Evolutionary conservation across 2,797 vertebrate species (phyloP), one percentile per base, ranked within the genome.

Genomic region (Melanogrammus aeglefinus): DNA sequence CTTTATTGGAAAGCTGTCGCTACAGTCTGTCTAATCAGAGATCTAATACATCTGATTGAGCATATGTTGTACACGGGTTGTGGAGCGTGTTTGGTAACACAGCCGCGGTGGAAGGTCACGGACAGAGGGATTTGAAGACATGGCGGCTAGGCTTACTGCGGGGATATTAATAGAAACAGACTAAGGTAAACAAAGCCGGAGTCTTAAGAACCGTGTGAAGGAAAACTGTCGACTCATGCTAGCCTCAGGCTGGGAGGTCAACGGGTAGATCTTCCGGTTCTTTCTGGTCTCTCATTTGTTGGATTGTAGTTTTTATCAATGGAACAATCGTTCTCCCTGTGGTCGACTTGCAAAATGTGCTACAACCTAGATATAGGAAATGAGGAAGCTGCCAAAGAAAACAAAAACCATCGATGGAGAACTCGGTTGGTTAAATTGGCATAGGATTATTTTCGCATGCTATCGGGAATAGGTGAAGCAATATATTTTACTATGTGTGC

Each of bases 1-100:
- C 39, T 41, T 86, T 76, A 87, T 27, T 44, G 74, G 18, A 41
- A 76, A 10, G 18, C 24, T 63, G 31, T 31, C 31, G 31, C 31
- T 31, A 31, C 31, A 31, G 31, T 31, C 31, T 38, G 38, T 39
- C 38, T 39, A 39, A 39, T 39, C 38, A 39, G 38, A 39, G 38
- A 8, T 39, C 38, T 8, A 39, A 39, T 39, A 39, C 38, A 39
- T 39, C 38, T 39, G 38, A 39, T 39, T 8, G 75, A 70, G n/a
- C 21, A 27, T 70, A 57, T 21, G 16, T 6, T 57, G 47, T 57
- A 57, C 18, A 57, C 44, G 14, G 12, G 12, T 13, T 13, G 6
- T 57, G 47, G 18, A 57, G 47, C 5, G 16, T 57, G 18, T 57
- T 6, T 5, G 4, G 47, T 16, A 57, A n/a, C 47, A n/a, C 3